These are phyloP conservation scores for Gephyroberyx darwinii DNA, from an alignment of 2,797 vertebrate genomes.

Conservation along the genomic window DNA sequence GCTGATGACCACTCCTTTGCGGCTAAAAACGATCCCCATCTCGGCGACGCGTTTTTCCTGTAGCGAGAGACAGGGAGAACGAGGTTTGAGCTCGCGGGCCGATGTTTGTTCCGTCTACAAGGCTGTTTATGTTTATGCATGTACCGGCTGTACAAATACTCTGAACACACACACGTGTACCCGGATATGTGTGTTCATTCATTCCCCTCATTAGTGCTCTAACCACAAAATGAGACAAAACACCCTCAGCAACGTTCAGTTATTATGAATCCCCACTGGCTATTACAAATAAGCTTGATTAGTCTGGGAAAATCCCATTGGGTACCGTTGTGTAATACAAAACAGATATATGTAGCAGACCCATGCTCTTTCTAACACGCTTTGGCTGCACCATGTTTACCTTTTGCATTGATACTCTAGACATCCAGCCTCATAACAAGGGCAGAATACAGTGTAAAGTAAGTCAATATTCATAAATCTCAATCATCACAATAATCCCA, in stretches of 20 bases:
- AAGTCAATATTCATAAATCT: constrained; percentile 15
- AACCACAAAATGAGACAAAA: too few relatives aligned
- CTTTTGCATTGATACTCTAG: background rate
- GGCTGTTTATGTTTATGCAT: constrained; percentile 9
- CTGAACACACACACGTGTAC: background rate
- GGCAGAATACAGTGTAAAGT: too few relatives aligned
- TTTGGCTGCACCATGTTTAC: background rate
- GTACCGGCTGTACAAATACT: constrained; percentile 36
- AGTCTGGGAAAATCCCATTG: background rate
- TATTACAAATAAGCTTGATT: background rate
- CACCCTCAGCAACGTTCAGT: background rate
- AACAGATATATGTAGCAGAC: background rate
- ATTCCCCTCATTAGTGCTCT: background rate
- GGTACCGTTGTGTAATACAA: background rate
- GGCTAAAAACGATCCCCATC: too few relatives aligned
- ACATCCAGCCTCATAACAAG: too few relatives aligned
- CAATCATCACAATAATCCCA: background rate
- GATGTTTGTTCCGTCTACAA: constrained; percentile 29
- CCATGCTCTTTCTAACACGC: background rate
- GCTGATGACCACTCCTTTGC: too few relatives aligned
- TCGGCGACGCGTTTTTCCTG: too few relatives aligned
- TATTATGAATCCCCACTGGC: background rate
- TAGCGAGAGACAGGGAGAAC: background rate
- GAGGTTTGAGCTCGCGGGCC: constrained; percentile 15
- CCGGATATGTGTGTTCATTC: background rate